Conservation (phyloP, 2,888 invertebrate genomes). For the Metopia argyrocephala region DNA sequence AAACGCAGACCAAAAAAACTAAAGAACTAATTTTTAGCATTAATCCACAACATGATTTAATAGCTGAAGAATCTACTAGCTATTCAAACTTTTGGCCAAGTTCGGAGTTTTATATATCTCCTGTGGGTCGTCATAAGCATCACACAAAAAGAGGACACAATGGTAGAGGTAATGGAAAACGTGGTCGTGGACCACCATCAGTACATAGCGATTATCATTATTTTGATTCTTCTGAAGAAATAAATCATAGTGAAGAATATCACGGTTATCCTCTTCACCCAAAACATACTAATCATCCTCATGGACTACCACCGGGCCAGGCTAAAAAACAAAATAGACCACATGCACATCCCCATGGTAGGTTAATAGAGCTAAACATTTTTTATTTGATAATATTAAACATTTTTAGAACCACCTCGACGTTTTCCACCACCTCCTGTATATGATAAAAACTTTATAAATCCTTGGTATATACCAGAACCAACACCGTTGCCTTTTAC, state of each 20-base stretch:
- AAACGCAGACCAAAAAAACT: neutral
- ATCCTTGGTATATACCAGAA: constrained; percentile 40
- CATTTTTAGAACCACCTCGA: constrained; percentile 42
- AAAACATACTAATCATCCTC: constrained; percentile 11
- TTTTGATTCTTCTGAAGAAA: constrained; percentile 26
- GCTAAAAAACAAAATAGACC: constrained; percentile 7
- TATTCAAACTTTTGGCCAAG: constrained; percentile 41
- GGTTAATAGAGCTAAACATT: neutral
- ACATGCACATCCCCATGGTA: constrained; percentile 9
- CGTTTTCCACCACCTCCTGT: constrained; percentile 60
- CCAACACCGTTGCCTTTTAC: neutral
- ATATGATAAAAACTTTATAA: constrained; percentile 46
- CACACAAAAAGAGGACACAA: neutral
- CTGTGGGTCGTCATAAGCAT: constrained; percentile 29
- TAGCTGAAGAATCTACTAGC: constrained; percentile 26
- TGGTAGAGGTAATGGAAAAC: constrained; percentile 8
- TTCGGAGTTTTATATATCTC: constrained; percentile 1
- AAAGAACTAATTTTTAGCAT: constrained; percentile 8
- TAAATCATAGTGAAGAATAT: constrained; percentile 7
- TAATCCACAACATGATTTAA: constrained; percentile 42
- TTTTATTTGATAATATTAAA: neutral
- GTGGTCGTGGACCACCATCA: neutral
- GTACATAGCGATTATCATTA: constrained; percentile 5
- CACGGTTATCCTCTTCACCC: neutral
- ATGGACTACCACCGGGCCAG: constrained; percentile 19